These are phyloP conservation scores for Thera britannica DNA, from an alignment of 2,888 invertebrate species.

Conservation along the genomic window DNA sequence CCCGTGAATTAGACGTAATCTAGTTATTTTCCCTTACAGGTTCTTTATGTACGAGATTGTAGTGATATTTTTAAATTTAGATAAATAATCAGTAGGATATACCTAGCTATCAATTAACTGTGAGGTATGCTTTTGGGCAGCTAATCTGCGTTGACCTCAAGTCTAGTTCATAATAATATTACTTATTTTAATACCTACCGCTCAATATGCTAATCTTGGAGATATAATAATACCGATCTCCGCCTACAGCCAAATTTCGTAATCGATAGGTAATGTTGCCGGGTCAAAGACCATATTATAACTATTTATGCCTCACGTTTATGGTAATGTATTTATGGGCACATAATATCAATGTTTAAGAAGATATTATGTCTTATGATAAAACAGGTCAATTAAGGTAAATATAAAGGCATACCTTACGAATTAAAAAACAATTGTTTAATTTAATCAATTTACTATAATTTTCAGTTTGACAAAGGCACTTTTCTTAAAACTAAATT, in stretches of 20 bases:
- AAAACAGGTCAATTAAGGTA: background rate
- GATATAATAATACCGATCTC: constrained; percentile 45
- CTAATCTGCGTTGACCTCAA: background rate
- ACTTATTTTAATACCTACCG: constrained; percentile 18
- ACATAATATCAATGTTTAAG: constrained; percentile 2
- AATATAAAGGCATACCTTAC: constrained; percentile 5
- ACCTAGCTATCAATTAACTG: background rate
- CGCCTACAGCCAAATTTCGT: constrained; percentile 44
- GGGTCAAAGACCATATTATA: constrained; percentile 37
- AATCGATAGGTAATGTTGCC: constrained; percentile 38
- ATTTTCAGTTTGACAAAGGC: constrained; percentile 36
- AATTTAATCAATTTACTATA: constrained; percentile 25
- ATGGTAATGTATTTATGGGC: constrained; percentile 16
- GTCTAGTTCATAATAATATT: background rate
- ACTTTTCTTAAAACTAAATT: constrained; percentile 37
- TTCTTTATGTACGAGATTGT: too few species aligned
- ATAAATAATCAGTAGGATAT: too few species aligned
- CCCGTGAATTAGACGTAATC: too few species aligned
- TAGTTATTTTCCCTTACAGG: too few species aligned
- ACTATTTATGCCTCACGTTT: background rate
- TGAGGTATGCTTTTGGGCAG: background rate
- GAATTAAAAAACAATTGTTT: too few species aligned
- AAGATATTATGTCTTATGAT: background rate
- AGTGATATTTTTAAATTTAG: too few species aligned
- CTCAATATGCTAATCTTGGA: constrained; percentile 48